Percentiles rank a stretch among this genome's conserved stretches.
phyloP scores from a whole-genome alignment of 1,140 invertebrate species.

The Neotoxoptera formosana region DNA sequence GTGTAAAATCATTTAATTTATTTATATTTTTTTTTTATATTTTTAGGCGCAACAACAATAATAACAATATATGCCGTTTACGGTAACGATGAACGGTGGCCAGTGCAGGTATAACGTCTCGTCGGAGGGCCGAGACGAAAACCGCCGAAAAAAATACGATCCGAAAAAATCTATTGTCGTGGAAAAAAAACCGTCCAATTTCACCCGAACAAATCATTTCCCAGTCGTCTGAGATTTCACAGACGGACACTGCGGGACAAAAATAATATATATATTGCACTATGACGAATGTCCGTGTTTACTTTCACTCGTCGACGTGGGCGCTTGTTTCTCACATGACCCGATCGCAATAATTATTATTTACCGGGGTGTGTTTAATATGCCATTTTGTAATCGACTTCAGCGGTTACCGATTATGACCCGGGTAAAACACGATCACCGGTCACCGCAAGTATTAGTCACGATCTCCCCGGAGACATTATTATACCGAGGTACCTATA shows the following conservation, averaged over 20 bases:
- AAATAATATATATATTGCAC: slow-evolving; percentile 12
- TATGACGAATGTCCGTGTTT: slow-evolving; percentile 49
- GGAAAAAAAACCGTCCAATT: neutral
- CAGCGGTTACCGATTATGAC: neutral
- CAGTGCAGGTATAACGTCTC: neutral
- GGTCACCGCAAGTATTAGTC: slow-evolving; percentile 28
- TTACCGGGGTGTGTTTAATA: slow-evolving; percentile 1
- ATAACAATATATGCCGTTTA: neutral
- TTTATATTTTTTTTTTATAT: neutral
- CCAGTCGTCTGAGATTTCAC: slow-evolving; percentile 13
- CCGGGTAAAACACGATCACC: neutral
- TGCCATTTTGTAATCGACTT: slow-evolving; percentile 26
- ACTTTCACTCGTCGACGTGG: slow-evolving; percentile 42
- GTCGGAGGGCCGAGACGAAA: neutral
- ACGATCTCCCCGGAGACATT: slow-evolving; percentile 14
- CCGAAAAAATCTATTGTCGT: neutral
- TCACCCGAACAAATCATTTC: slow-evolving; percentile 27
- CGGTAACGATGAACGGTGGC: neutral
- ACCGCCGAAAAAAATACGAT: neutral
- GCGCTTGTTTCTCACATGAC: neutral
- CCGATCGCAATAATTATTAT: slow-evolving; percentile 2
- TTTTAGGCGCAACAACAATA: neutral
- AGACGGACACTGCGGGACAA: slow-evolving; percentile 16
- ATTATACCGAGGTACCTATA: neutral
- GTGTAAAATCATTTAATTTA: slow-evolving; percentile 16